Conservation (phyloP, 2,888 invertebrate species). For the Ophraella communa region DNA sequence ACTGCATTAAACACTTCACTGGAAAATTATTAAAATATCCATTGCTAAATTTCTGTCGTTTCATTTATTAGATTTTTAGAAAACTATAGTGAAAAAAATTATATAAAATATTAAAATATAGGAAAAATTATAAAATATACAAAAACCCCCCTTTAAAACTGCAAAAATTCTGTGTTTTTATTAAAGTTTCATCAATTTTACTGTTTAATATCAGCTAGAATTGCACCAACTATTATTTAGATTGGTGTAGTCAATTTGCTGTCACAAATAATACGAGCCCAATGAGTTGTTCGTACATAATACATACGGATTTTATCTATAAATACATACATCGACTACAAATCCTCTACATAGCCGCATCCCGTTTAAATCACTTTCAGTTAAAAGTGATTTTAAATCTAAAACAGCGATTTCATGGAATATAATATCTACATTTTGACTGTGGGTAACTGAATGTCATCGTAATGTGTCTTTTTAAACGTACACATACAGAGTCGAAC, state of each 20-base stretch:
- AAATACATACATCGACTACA: slow-evolving; percentile 13
- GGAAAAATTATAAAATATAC: no score
- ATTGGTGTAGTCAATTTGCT: background rate
- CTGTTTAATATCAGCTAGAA: no score
- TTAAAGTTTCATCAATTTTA: no score
- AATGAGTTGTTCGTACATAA: no score
- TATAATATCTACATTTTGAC: slow-evolving; percentile 13
- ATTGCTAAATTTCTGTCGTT: no score
- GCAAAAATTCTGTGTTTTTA: no score
- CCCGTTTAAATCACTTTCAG: slow-evolving; percentile 14
- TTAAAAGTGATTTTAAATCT: slow-evolving; percentile 12
- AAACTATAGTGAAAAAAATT: no score
- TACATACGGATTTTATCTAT: slow-evolving; percentile 4
- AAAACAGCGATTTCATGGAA: slow-evolving; percentile 18
- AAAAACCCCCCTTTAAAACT: no score
- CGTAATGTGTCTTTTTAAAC: slow-evolving; percentile 24
- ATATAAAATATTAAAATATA: no score
- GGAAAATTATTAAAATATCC: background rate
- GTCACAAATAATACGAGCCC: slow-evolving; percentile 15
- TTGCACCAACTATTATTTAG: background rate
- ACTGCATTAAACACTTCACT: no score
- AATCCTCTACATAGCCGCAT: slow-evolving; percentile 11
- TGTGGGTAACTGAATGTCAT: slow-evolving; percentile 34
- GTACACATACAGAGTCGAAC: background rate
- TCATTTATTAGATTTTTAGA: no score